Conservation (phyloP, 2,888 invertebrate species). For the Cataglyphis altisquamis region DNA sequence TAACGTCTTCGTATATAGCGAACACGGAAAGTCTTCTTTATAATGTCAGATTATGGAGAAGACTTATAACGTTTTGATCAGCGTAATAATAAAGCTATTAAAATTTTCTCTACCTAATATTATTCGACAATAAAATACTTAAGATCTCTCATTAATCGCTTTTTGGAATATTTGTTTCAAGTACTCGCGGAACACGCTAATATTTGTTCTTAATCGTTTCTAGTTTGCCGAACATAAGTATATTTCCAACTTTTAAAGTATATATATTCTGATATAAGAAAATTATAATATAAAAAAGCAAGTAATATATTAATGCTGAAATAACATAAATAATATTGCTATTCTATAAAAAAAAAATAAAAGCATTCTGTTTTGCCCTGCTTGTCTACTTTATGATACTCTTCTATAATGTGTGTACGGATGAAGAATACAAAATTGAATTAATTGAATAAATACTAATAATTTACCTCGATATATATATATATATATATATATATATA, state of each 20-base stretch:
- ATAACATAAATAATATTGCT: not conserved
- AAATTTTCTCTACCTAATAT: conserved; percentile 55
- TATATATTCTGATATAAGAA: not conserved
- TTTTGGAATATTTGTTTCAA: not conserved
- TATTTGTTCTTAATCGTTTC: not conserved
- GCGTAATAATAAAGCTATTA: conserved; percentile 68
- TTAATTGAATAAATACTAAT: not conserved
- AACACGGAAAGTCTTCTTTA: conserved; percentile 65
- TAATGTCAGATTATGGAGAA: conserved; percentile 68
- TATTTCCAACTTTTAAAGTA: not conserved
- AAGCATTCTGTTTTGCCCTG: not conserved
- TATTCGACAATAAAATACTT: conserved; percentile 46
- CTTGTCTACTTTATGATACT: not conserved
- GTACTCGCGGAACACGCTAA: not conserved
- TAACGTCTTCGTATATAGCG: conserved; percentile 64
- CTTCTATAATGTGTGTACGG: not conserved
- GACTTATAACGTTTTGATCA: conserved; percentile 64
- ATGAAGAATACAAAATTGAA: not conserved
- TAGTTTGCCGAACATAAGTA: not conserved
- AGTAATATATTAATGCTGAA: not conserved
- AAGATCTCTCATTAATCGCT: conserved; percentile 51
- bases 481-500: too few species aligned
- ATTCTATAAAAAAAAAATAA: not conserved
- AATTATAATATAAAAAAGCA: not conserved
- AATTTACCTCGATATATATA: not conserved